phyloP scores from a whole-genome alignment of 2,113 vertebrate species.

The Passer montanus region DNA sequence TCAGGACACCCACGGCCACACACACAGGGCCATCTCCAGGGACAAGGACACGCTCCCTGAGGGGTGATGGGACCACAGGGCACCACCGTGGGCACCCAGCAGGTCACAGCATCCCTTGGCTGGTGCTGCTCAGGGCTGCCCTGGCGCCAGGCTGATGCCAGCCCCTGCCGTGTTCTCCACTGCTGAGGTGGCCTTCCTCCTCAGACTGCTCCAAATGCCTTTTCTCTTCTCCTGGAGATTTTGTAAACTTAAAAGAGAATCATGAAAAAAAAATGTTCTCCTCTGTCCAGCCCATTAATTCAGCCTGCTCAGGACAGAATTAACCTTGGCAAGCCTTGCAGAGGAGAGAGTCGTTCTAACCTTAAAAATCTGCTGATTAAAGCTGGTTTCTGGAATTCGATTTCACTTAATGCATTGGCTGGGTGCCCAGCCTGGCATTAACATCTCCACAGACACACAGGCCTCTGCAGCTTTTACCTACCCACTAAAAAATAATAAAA shows the following conservation, averaged over 20 bases:
- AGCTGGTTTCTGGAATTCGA: constrained; percentile 99
- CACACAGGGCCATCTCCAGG: fast-evolving
- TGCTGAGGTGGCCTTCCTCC: background rate
- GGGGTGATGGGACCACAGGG: fast-evolving
- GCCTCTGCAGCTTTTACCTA: constrained; percentile 60
- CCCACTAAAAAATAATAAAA: constrained; percentile 40
- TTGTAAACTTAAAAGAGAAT: constrained; percentile 64
- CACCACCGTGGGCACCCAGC: fast-evolving
- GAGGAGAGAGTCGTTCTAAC: constrained; percentile 98
- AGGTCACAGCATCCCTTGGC: background rate
- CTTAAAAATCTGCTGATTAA: constrained; percentile 99
- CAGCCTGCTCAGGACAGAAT: constrained; percentile 86
- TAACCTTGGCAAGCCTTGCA: constrained; percentile 95
- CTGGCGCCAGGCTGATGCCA: fast-evolving
- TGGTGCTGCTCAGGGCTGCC: background rate
- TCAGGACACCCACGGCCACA: background rate
- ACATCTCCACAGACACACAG: constrained; percentile 84
- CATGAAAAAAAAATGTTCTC: constrained; percentile 55
- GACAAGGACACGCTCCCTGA: background rate
- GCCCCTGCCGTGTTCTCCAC: background rate
- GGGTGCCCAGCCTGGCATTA: constrained; percentile 88
- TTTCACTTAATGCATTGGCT: constrained; percentile 98
- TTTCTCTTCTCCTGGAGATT: constrained; percentile 40
- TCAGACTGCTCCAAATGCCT: background rate
- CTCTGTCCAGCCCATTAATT: constrained; percentile 88